Evolutionary conservation across 2,113 vertebrate genomes (phyloP).

Genomic region (Dendrocopos noguchii): DNA sequence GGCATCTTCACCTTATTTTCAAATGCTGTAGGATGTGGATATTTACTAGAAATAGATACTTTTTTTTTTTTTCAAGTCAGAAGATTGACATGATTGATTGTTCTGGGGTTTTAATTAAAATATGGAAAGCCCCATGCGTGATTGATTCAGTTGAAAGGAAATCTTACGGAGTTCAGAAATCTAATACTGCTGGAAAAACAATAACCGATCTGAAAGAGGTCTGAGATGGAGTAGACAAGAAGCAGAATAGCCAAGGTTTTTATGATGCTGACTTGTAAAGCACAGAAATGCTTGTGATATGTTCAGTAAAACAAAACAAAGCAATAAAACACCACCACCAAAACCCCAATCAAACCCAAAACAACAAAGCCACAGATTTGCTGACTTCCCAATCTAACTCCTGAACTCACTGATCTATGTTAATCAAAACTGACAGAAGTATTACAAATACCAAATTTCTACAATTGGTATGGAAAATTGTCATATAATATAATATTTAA

Average conservation of each 20-base stretch:
- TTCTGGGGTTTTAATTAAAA: conserved; percentile 54
- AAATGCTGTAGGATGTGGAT: background rate
- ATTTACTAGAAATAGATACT: background rate
- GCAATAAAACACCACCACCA: background rate
- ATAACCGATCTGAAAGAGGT: background rate
- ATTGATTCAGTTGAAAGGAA: conserved; percentile 35
- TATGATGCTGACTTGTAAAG: background rate
- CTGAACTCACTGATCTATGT: background rate
- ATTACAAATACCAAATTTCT: background rate
- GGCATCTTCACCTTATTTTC: background rate
- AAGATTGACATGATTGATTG: conserved; percentile 4
- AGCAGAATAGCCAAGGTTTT: background rate
- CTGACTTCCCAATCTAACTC: background rate
- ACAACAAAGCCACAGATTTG: background rate
- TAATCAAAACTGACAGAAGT: background rate
- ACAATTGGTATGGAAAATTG: background rate
- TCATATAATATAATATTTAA: background rate
- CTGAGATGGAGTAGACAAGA: background rate
- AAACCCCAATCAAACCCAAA: background rate
- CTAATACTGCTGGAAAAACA: conserved; percentile 5
- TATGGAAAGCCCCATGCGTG: background rate
- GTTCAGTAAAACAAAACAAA: background rate
- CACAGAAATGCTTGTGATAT: background rate
- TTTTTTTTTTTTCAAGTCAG: background rate
- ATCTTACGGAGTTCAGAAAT: conserved; percentile 17